These are phyloP conservation scores for Albula goreensis DNA, from an alignment of 2,113 vertebrate species.

Conservation along the genomic window DNA sequence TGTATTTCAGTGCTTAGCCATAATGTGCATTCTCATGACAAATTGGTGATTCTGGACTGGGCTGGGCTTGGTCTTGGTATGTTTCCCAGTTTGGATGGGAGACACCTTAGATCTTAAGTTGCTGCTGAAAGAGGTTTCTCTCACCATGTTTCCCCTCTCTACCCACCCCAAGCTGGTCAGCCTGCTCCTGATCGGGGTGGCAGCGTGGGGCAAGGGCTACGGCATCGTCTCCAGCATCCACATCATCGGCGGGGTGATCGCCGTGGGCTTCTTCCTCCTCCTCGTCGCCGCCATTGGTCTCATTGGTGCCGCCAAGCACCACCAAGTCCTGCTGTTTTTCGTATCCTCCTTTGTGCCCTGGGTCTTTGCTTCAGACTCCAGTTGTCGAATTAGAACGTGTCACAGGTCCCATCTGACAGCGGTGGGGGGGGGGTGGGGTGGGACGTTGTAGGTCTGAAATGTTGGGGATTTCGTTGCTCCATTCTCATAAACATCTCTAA, in stretches of 20 bases:
- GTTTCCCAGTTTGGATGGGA: not conserved
- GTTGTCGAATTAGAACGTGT: no score
- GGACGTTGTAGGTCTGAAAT: no score
- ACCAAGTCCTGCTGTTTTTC: slow-evolving; percentile 93
- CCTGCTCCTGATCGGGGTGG: slow-evolving; percentile 85
- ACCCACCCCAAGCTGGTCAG: slow-evolving; percentile 76
- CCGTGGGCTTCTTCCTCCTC: slow-evolving; percentile 86
- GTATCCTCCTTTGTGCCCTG: slow-evolving; percentile 76
- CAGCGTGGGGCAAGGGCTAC: slow-evolving; percentile 87
- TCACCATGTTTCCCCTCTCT: not conserved
- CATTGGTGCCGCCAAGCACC: slow-evolving; percentile 83
- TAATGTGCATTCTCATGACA: no score
- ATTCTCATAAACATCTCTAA: no score
- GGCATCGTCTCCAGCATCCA: slow-evolving; percentile 87
- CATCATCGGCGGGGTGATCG: slow-evolving; percentile 88
- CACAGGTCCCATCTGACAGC: no score
- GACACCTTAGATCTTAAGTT: no score
- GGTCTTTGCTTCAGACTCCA: not conserved
- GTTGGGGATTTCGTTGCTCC: no score
- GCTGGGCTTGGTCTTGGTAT: no score
- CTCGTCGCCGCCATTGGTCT: slow-evolving; percentile 86
- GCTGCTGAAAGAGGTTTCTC: no score
- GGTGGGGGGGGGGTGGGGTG: no score
- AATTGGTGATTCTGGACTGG: no score
- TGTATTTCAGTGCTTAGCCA: no score